These are phyloP conservation scores for Anodontia alba DNA, from an alignment of 2,888 invertebrate species.

Conservation along the genomic window DNA sequence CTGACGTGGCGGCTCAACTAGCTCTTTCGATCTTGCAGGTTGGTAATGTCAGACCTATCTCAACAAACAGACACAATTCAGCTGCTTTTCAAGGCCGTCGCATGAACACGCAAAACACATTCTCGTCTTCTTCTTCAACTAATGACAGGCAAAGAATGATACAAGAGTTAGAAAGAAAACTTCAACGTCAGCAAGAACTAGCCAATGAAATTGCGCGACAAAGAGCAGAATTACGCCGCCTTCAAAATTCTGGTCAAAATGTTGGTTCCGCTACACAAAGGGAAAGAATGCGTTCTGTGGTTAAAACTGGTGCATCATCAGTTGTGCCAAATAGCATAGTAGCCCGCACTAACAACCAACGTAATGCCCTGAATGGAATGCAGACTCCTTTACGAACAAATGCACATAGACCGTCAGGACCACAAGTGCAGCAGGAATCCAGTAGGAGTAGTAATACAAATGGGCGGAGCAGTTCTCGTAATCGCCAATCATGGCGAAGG, in stretches of 20 bases:
- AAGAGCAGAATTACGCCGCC: background rate
- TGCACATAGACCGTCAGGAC: too few species aligned
- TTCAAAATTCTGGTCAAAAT: background rate
- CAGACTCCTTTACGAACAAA: too few species aligned
- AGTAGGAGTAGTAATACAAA: background rate
- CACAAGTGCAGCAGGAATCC: background rate
- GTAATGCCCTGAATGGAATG: too few species aligned
- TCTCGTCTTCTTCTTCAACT: too few species aligned
- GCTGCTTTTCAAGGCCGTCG: too few species aligned
- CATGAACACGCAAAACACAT: background rate
- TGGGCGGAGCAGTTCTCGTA: too few species aligned
- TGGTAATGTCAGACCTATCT: background rate
- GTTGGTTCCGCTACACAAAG: too few species aligned
- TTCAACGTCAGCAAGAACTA: background rate
- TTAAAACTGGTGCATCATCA: background rate
- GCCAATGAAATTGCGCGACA: slow-evolving; percentile 1
- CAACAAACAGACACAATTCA: background rate
- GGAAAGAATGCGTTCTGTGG: background rate
- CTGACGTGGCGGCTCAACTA: too few species aligned
- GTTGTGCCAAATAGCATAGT: background rate
- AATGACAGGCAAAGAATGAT: background rate
- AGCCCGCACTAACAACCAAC: background rate
- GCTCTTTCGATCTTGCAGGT: too few species aligned
- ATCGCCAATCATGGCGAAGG: too few species aligned
- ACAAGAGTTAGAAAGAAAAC: background rate